These are phyloP conservation scores for Drosophila sp. DNA, from an alignment of 1,140 invertebrate genomes.

Conservation along the genomic window DNA sequence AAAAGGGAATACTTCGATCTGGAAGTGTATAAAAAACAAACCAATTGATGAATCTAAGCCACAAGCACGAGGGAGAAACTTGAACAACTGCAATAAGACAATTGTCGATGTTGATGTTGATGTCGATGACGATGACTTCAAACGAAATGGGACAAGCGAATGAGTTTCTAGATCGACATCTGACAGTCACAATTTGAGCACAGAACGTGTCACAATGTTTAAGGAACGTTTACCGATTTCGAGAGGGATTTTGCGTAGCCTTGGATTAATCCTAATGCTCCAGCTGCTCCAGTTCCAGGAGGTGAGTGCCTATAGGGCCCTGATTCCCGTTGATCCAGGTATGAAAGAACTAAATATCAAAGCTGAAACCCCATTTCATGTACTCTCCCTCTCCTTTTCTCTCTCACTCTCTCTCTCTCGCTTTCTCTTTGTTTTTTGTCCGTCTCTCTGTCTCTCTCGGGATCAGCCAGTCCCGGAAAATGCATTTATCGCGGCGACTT, in stretches of 20 bases:
- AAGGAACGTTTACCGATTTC: constrained; percentile 30
- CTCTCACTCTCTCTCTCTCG: background rate
- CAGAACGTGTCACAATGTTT: constrained; percentile 60
- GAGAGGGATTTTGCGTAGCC: constrained; percentile 15
- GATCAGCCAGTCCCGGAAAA: constrained; percentile 36
- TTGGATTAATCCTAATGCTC: constrained; percentile 20
- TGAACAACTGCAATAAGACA: constrained; percentile 1
- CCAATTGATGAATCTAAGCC: constrained; percentile 62
- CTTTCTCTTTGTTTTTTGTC: no score
- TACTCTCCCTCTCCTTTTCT: background rate
- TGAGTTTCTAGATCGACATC: constrained; percentile 2
- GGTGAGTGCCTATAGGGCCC: constrained; percentile 64
- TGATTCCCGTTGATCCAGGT: constrained; percentile 71
- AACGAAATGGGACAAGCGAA: constrained; percentile 7
- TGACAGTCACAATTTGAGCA: constrained; percentile 65
- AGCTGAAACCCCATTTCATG: background rate
- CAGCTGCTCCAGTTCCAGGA: constrained; percentile 23
- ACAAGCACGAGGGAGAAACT: constrained; percentile 2
- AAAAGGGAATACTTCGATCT: background rate
- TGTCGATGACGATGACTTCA: constrained; percentile 16
- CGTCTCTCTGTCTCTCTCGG: background rate
- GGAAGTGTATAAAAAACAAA: constrained; percentile 20
- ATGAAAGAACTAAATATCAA: background rate
- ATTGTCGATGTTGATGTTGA: constrained; percentile 29
- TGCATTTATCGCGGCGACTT: constrained; percentile 77